A percentile compares a stretch with the other conserved stretches of the same genome.
Conservation (phyloP, 1,140 invertebrate species). For the Calosoma granatense region DNA sequence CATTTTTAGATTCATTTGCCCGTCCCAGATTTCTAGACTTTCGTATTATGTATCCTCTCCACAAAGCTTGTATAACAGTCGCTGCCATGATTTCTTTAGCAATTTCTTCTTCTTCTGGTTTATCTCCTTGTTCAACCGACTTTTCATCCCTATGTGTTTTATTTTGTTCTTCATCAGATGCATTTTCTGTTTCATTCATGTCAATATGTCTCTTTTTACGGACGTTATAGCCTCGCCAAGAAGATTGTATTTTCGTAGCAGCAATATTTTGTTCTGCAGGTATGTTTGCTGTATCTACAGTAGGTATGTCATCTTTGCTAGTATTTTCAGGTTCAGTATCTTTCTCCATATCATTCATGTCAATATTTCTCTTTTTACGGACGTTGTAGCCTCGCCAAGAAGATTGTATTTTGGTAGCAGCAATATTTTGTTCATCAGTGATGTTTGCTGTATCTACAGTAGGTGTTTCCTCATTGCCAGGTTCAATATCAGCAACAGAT, state of each 20-base stretch:
- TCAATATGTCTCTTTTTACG: background rate
- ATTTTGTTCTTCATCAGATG: too few species aligned
- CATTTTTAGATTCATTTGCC: background rate
- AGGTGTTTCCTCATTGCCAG: background rate
- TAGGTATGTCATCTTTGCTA: background rate
- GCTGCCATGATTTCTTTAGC: background rate
- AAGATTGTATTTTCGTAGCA: background rate
- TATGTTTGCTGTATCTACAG: too few species aligned
- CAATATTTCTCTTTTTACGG: background rate
- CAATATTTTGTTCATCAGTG: background rate
- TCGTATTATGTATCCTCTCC: background rate
- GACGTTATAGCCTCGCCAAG: background rate
- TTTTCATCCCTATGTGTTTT: too few species aligned
- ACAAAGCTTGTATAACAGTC: background rate
- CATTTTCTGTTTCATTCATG: background rate
- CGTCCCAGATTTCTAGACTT: background rate
- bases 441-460: background rate
- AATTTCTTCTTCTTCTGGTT: background rate
- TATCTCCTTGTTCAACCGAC: background rate
- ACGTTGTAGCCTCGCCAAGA: background rate
- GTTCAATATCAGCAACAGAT: background rate
- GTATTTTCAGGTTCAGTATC: background rate
- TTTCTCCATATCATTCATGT: background rate
- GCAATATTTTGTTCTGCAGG: background rate
- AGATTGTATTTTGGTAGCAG: background rate